Base-by-base conservation (phyloP, 2,888 invertebrate genomes). In the Lithophane leautieri region DNA sequence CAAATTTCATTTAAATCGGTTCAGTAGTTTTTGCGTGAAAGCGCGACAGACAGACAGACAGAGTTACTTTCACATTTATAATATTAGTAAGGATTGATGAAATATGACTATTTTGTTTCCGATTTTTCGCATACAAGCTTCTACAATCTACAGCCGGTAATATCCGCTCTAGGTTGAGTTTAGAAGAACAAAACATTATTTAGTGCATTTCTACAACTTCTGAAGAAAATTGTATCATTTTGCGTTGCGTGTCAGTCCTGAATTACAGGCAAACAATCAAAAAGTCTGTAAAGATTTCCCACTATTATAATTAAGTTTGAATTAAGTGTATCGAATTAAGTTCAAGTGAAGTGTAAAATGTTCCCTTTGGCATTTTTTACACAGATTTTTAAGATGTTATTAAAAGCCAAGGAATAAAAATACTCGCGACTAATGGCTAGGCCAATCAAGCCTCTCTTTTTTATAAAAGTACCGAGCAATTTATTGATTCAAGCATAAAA, bases 361-460 rank as follows among this genome's bases (percentile, higher is more conserved):
- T 34, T 60, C 12, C 25, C 14, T 60, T n/a, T n/a, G n/a, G n/a
- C n/a, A n/a, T n/a, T n/a, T 14, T 16, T 42, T n/a, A 42, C 40
- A 14, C 19, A 22, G 0, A 19, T 56, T 50, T 56, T 1, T 44
- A 40, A 44, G 7, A 16, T 44, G 16, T 16, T 70, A 16, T 61
- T 54, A 25, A n/a, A 47, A 63, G 54, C 28, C 25, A 47, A 40
- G 4, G 1, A 62, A n/a, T 42, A 44, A 8, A 60, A 54, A 11
- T 40, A 40, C 40, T 61, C 42, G 25, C n/a, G 28, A 66, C 67
- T 62, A 52, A 78, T 78, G 56, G 42, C 25, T 11, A 9, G 50
- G 50, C 19, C 56, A 63, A 78, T 25, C 25, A 52, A 62, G 4
- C 9, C 14, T 56, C 28, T 16, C 7, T 78, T 78, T 61, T 76